These are phyloP conservation scores for Tetranychus truncatus DNA, from an alignment of 2,888 invertebrate genomes.

Conservation along the genomic window DNA sequence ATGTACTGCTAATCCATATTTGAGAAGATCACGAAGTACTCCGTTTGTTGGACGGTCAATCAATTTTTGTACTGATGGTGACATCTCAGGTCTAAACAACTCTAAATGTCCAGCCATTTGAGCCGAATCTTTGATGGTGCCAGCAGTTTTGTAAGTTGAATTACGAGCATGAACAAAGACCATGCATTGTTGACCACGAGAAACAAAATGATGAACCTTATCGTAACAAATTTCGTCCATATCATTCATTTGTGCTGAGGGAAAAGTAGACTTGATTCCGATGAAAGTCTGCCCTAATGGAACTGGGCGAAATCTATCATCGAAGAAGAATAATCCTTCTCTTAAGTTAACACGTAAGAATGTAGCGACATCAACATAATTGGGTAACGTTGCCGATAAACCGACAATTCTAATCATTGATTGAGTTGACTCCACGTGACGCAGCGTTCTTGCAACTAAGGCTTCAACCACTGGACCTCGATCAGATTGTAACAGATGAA, in stretches of 20 bases:
- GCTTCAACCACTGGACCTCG: conserved; percentile 94
- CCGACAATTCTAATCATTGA: conserved; percentile 87
- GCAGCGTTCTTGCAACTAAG: conserved; percentile 76
- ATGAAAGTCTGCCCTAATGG: conserved; percentile 79
- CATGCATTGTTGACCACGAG: conserved; percentile 83
- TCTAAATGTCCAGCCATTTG: conserved; percentile 49
- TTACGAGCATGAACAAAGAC: conserved; percentile 96
- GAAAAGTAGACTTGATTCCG: conserved; percentile 52
- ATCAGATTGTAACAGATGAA: conserved; percentile 78
- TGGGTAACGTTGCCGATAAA: conserved; percentile 87
- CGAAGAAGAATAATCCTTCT: conserved; percentile 78
- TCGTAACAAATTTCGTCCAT: conserved; percentile 88
- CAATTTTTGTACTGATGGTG: conserved; percentile 12
- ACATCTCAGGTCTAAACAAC: conserved; percentile 18
- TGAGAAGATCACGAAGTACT: conserved; percentile 60
- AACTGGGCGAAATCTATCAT: conserved; percentile 80
- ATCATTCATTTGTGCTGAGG: conserved; percentile 45
- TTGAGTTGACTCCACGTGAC: conserved; percentile 43
- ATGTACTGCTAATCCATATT: conserved; percentile 74
- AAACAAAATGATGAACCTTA: conserved; percentile 66
- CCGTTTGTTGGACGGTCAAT: conserved; percentile 58
- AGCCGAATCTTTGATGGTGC: conserved; percentile 60
- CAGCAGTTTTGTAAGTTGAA: conserved; percentile 76
- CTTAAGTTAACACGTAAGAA: conserved; percentile 84
- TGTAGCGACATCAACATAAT: conserved; percentile 83